These are phyloP conservation scores for Sinotaia quadrata DNA, from an alignment of 2,888 invertebrate species.

Conservation along the genomic window DNA sequence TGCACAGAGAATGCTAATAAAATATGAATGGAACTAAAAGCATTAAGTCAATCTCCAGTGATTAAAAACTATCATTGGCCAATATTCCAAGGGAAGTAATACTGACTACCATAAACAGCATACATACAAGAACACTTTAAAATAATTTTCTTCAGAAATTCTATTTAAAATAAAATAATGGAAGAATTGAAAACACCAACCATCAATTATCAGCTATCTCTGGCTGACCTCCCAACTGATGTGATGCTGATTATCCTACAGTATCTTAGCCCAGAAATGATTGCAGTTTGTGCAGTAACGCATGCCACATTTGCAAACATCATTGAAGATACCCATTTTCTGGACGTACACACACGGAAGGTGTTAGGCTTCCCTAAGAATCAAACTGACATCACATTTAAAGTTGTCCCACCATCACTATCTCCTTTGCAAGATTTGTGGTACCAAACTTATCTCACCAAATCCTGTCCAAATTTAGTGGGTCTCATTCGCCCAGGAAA, in stretches of 20 bases:
- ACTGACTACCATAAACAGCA: too few relatives aligned
- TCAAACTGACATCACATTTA: constrained; percentile 7
- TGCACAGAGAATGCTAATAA: too few relatives aligned
- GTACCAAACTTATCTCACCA: constrained; percentile 4
- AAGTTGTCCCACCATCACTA: constrained; percentile 1
- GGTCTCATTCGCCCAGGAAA: constrained; percentile 8
- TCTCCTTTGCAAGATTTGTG: constrained; percentile 16
- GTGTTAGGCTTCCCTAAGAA: constrained; percentile 10
- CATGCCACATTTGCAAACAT: constrained; percentile 1
- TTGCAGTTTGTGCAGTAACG: constrained; percentile 1
- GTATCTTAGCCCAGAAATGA: constrained; percentile 7
- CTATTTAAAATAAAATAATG: too few relatives aligned
- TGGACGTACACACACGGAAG: constrained; percentile 7
- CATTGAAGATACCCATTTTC: constrained; percentile 12
- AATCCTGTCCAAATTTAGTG: constrained; percentile 8
- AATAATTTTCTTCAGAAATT: too few relatives aligned
- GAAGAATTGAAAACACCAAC: too few relatives aligned
- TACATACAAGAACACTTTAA: too few relatives aligned
- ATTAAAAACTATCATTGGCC: too few relatives aligned
- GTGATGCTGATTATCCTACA: constrained; percentile 1
- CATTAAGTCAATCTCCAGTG: too few relatives aligned
- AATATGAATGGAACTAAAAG: too few relatives aligned
- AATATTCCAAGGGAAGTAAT: too few relatives aligned
- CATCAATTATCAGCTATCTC: neutral
- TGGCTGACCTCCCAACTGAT: constrained; percentile 9